These are phyloP conservation scores for Gymnobelideus leadbeateri DNA, from an alignment of 2,113 vertebrate species.

Conservation along the genomic window DNA sequence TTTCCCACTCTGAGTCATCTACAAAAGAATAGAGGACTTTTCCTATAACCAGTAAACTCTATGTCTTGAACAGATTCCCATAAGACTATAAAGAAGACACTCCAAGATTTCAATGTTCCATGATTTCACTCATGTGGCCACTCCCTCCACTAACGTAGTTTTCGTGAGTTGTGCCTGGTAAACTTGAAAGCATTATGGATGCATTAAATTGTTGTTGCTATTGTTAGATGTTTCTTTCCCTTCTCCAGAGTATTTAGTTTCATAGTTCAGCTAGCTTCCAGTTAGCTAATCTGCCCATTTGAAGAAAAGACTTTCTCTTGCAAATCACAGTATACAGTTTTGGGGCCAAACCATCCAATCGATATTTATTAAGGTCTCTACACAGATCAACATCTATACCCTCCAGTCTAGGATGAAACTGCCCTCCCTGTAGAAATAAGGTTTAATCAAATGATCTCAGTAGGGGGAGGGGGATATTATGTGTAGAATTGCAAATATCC, in stretches of 20 bases:
- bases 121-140: not conserved
- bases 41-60: not conserved
- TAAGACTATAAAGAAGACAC: not conserved
- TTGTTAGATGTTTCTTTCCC: not conserved
- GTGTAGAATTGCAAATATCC: conserved; percentile 58
- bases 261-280: not conserved
- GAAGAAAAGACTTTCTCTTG: not conserved
- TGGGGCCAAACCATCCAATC: not conserved
- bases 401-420: conserved; percentile 24
- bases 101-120: not conserved
- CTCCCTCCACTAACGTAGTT: not conserved
- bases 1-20: not conserved
- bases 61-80: not conserved
- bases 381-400: not conserved
- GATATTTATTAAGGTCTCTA: conserved; percentile 3
- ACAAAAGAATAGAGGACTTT: not conserved
- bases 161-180: conserved; percentile 2
- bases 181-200: not conserved
- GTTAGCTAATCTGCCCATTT: not conserved
- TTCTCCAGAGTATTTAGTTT: not conserved
- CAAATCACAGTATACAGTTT: not conserved
- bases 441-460: conserved; percentile 47
- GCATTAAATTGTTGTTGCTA: not conserved
- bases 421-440: conserved; percentile 19
- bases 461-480: conserved; percentile 20